Percentiles rank a stretch among this genome's conserved stretches.
phyloP scores from a whole-genome alignment of 1,140 invertebrate species.

The Sminthurides bifidus region DNA sequence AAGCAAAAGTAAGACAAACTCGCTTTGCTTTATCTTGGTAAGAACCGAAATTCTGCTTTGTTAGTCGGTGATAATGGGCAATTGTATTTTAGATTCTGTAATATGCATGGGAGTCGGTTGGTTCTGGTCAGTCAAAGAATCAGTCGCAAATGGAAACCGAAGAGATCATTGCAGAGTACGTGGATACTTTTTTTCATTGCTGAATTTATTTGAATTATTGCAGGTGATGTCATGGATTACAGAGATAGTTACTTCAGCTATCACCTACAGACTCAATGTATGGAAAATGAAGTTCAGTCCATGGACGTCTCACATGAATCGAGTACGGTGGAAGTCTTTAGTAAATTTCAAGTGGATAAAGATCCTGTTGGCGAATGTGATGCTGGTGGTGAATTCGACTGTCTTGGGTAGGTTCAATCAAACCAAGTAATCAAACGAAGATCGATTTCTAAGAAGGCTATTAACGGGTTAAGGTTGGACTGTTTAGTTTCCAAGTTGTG shows the following conservation, averaged over 20 bases:
- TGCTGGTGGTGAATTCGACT: not conserved
- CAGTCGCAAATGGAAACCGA: not conserved
- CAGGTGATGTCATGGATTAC: too few relatives aligned
- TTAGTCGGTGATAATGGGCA: not conserved
- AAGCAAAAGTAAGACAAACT: conserved; percentile 1
- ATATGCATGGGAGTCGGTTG: conserved; percentile 3
- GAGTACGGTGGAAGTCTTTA: not conserved
- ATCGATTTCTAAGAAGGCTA: too few relatives aligned
- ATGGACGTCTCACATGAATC: not conserved
- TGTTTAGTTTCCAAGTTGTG: too few relatives aligned
- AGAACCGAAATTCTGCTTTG: not conserved
- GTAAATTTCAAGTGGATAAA: conserved; percentile 3
- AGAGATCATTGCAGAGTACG: not conserved
- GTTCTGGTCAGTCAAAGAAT: not conserved
- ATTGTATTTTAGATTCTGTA: conserved; percentile 1
- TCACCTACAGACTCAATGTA: conserved; percentile 6
- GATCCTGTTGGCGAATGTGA: conserved; percentile 2
- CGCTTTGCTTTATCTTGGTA: not conserved
- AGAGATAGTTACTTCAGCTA: not conserved
- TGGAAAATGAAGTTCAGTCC: conserved; percentile 2
- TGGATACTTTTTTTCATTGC: too few relatives aligned
- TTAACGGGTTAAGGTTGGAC: too few relatives aligned
- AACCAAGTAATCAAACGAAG: not conserved
- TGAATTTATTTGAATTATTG: too few relatives aligned
- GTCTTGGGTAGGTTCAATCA: conserved; percentile 1